These are phyloP conservation scores for Cephalopachus bancanus DNA, from an alignment of 2,797 vertebrate genomes.

Conservation along the genomic window DNA sequence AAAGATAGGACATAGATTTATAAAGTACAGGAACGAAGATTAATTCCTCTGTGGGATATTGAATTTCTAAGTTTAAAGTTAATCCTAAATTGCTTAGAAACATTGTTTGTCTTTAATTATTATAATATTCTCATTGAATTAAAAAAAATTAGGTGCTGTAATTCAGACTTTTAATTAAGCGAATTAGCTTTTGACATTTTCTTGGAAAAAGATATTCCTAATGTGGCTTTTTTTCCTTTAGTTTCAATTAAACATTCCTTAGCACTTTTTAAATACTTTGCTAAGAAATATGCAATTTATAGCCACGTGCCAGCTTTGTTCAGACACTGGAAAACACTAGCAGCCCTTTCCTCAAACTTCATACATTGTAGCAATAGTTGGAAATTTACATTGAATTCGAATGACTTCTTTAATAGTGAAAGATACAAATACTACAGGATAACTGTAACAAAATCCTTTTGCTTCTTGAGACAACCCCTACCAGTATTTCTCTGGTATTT, in stretches of 20 bases:
- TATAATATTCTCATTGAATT: slow-evolving; percentile 75
- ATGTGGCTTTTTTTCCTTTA: slow-evolving; percentile 82
- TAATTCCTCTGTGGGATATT: slow-evolving; percentile 35
- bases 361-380: slow-evolving; percentile 12
- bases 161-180: slow-evolving; percentile 84
- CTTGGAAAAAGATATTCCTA: slow-evolving; percentile 89
- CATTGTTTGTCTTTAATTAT: slow-evolving; percentile 81
- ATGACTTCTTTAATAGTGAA: background rate
- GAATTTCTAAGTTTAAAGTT: slow-evolving; percentile 69
- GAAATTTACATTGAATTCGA: slow-evolving; percentile 21
- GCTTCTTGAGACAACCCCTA: background rate
- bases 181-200: slow-evolving; percentile 86
- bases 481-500: slow-evolving; percentile 29
- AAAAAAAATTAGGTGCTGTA: slow-evolving; percentile 77
- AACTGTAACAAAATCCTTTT: slow-evolving; percentile 16
- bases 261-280: slow-evolving; percentile 89
- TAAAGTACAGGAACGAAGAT: background rate
- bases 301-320: slow-evolving; percentile 67
- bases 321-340: background rate
- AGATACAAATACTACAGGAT: background rate
- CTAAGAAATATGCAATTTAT: slow-evolving; percentile 58
- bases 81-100: slow-evolving; percentile 70
- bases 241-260: slow-evolving; percentile 90
- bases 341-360: slow-evolving; percentile 36
- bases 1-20: background rate